Conservation (phyloP, 1,140 invertebrate genomes). For the Bombus affinis region DNA sequence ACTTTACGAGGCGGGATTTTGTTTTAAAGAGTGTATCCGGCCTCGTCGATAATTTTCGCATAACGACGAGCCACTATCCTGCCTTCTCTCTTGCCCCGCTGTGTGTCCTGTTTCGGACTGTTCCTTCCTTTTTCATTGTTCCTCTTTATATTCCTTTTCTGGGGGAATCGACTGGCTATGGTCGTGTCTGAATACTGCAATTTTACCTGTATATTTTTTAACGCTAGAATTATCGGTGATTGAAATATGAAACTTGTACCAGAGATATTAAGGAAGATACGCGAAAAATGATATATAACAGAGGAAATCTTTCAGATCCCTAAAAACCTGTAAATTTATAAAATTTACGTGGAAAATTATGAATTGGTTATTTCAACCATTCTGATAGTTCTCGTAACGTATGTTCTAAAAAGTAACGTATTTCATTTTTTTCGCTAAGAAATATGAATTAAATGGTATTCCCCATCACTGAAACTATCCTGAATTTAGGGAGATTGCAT, state of each 20-base stretch:
- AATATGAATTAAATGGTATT: not conserved
- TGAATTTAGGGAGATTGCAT: not conserved
- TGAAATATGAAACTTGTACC: no score
- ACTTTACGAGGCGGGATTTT: slow-evolving; percentile 80
- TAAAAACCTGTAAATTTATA: not conserved
- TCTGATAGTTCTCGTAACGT: no score
- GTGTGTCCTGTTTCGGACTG: no score
- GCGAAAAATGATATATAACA: no score
- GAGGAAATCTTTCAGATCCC: no score
- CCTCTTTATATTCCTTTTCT: not conserved
- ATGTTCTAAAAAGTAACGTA: not conserved
- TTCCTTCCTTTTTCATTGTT: not conserved
- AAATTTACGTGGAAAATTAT: not conserved
- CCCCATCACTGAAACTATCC: no score
- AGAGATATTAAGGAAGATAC: no score
- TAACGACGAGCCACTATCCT: slow-evolving; percentile 59
- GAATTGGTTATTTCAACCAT: not conserved
- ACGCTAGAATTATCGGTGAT: not conserved
- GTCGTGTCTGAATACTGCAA: no score
- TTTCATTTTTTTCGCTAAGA: not conserved
- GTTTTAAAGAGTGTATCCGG: slow-evolving; percentile 79
- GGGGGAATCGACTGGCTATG: no score
- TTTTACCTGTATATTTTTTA: not conserved
- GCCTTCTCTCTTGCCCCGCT: not conserved
- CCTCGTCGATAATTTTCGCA: slow-evolving; percentile 77